These are phyloP conservation scores for Lepisosteus osseus DNA, from an alignment of 2,113 vertebrate species.

Conservation along the genomic window DNA sequence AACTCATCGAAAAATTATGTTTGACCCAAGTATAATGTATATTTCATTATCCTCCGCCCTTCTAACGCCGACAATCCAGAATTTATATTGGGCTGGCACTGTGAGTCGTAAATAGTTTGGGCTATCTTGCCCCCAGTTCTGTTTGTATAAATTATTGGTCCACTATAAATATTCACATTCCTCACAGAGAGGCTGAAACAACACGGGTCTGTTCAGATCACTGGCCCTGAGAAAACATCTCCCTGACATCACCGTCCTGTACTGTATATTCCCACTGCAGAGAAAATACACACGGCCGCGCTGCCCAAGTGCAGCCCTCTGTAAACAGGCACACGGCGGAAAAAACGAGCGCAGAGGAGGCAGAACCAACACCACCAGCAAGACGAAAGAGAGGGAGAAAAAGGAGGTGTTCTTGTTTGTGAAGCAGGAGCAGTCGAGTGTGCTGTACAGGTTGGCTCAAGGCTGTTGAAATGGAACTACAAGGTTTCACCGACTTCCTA, in stretches of 20 bases:
- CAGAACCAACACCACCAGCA: slow-evolving; percentile 31
- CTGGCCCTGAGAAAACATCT: neutral
- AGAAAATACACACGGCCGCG: slow-evolving; percentile 35
- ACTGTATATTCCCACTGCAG: neutral
- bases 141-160: slow-evolving; percentile 40
- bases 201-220: slow-evolving; percentile 22
- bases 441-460: too few species aligned
- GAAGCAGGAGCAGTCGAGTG: too few species aligned
- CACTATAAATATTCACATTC: slow-evolving; percentile 61
- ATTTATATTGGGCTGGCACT: slow-evolving; percentile 13
- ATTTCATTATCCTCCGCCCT: neutral
- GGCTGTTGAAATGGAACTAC: too few species aligned
- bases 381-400: slow-evolving; percentile 21
- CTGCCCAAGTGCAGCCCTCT: slow-evolving; percentile 53
- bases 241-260: slow-evolving; percentile 16
- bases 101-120: slow-evolving; percentile 3
- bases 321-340: neutral
- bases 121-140: slow-evolving; percentile 18
- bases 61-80: neutral
- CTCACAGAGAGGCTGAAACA: slow-evolving; percentile 43
- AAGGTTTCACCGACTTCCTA: too few species aligned
- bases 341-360: neutral
- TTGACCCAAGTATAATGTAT: too few species aligned
- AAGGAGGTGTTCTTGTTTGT: neutral
- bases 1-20: too few species aligned